phyloP scores from a whole-genome alignment of 2,888 invertebrate species.

The Synanthedon tipuliformis region DNA sequence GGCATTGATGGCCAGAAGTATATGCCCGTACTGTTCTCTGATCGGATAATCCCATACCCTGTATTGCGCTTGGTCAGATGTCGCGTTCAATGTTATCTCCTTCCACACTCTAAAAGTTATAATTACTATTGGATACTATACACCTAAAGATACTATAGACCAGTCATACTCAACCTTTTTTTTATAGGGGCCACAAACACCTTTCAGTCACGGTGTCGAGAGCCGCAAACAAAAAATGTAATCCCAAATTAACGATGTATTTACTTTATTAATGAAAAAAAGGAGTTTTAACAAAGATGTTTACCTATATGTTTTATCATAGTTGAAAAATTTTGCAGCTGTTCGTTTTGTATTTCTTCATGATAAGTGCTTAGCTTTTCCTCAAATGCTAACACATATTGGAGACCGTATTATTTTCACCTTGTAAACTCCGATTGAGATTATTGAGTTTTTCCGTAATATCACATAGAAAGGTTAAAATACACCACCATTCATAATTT shows the following conservation, averaged over 20 bases:
- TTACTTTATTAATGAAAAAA: too few relatives aligned
- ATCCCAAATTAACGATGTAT: too few relatives aligned
- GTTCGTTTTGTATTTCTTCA: constrained; percentile 6
- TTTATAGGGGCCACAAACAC: too few relatives aligned
- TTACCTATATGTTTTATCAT: too few relatives aligned
- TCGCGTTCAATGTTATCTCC: constrained; percentile 85
- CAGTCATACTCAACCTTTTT: too few relatives aligned
- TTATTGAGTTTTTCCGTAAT: constrained; percentile 8
- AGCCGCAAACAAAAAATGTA: too few relatives aligned
- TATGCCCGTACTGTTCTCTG: constrained; percentile 90
- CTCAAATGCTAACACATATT: constrained; percentile 4
- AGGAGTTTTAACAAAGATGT: too few relatives aligned
- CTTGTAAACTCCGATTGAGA: constrained; percentile 7
- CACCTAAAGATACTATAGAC: too few relatives aligned
- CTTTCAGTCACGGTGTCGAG: too few relatives aligned
- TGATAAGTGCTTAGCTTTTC: constrained; percentile 4
- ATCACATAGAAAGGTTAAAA: constrained; percentile 6
- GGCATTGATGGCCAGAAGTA: constrained; percentile 83
- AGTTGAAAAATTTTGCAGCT: constrained; percentile 6
- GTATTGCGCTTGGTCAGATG: constrained; percentile 81
- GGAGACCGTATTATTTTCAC: constrained; percentile 5
- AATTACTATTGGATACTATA: too few relatives aligned
- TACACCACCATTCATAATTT: background rate
- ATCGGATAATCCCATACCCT: constrained; percentile 95
- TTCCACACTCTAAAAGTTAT: constrained; percentile 80